These are phyloP conservation scores for Telmatherina bonti DNA, from an alignment of 2,797 vertebrate genomes.

Conservation along the genomic window DNA sequence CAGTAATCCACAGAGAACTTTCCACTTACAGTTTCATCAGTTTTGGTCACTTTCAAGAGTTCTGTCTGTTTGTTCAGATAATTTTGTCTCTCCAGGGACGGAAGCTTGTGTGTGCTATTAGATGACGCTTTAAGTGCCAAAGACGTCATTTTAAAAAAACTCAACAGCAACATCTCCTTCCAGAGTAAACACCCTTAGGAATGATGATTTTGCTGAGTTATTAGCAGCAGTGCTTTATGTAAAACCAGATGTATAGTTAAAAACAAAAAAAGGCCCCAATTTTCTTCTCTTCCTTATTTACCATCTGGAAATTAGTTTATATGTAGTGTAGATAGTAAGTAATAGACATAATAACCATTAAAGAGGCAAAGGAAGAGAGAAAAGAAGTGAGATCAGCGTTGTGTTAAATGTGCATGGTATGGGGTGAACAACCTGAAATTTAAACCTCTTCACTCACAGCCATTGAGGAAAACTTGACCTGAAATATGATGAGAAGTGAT, in stretches of 20 bases:
- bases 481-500: not conserved
- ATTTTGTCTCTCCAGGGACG: not conserved
- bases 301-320: not conserved
- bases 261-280: not conserved
- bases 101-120: not conserved
- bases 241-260: not conserved
- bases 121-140: not conserved
- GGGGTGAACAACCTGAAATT: no score
- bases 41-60: conserved; percentile 12
- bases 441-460: no score
- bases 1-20: not conserved
- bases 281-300: not conserved
- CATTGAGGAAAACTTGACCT: not conserved
- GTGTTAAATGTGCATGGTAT: no score
- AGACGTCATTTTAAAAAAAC: conserved; percentile 16
- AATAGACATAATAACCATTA: no score
- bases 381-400: no score
- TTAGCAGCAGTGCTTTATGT: conserved; percentile 6
- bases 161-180: not conserved
- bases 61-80: conserved; percentile 11
- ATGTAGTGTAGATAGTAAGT: no score
- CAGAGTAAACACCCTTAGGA: conserved; percentile 12
- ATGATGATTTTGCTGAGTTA: conserved; percentile 2
- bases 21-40: conserved; percentile 11
- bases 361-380: no score